A percentile compares a stretch with the other conserved stretches of the same genome.
Evolutionary conservation across 2,888 invertebrate genomes (phyloP).

Genomic region (Dryomyza anilis): DNA sequence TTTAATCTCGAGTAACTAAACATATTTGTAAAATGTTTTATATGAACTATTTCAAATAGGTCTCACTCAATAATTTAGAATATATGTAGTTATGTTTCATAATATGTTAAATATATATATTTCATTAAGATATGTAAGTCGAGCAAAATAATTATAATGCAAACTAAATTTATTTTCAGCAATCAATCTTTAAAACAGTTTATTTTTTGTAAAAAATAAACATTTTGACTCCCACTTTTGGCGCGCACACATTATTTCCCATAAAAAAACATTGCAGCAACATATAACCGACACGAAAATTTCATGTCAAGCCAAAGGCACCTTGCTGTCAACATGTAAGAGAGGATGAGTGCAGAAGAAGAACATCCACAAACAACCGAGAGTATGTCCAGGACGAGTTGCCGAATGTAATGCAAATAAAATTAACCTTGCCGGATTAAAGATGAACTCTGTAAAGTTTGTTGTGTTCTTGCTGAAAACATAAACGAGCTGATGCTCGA

Average conservation of each 20-base stretch:
- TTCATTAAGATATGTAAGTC: too few relatives aligned
- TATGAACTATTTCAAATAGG: too few relatives aligned
- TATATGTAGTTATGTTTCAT: too few relatives aligned
- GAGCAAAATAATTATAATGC: too few relatives aligned
- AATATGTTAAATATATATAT: too few relatives aligned
- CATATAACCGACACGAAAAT: constrained; percentile 26
- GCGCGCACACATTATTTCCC: not conserved
- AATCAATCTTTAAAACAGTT: too few relatives aligned
- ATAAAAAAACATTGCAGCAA: constrained; percentile 21
- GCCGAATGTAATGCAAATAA: constrained; percentile 31
- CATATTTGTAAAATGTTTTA: too few relatives aligned
- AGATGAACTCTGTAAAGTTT: constrained; percentile 11
- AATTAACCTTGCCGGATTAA: constrained; percentile 24
- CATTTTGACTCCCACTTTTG: constrained; percentile 5
- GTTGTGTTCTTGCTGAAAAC: not conserved
- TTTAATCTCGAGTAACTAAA: too few relatives aligned
- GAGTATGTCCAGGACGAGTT: constrained; percentile 15
- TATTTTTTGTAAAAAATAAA: constrained; percentile 12
- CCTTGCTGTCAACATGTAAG: constrained; percentile 1
- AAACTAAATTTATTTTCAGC: too few relatives aligned
- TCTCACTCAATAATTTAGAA: too few relatives aligned
- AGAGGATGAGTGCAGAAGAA: not conserved
- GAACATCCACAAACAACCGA: constrained; percentile 6
- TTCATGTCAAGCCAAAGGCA: constrained; percentile 27
- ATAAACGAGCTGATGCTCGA: constrained; percentile 6